These are phyloP conservation scores for Heliconius erato DNA, from an alignment of 2,888 invertebrate species.

Conservation along the genomic window DNA sequence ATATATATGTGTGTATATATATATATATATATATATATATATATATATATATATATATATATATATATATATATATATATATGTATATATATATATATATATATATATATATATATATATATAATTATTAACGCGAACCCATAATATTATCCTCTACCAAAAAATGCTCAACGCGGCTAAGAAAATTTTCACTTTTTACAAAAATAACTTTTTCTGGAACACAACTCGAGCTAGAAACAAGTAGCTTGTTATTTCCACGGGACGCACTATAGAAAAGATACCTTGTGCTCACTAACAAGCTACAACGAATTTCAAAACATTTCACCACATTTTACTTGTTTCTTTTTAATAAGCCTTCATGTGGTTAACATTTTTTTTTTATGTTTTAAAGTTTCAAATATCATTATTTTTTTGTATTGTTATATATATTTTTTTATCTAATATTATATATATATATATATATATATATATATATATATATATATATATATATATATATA, in stretches of 20 bases:
- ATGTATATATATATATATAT: no score
- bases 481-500: no score
- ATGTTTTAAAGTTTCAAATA: neutral
- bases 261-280: conserved; percentile 50
- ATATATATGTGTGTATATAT: no score
- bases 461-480: no score
- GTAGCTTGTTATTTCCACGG: conserved; percentile 54
- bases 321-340: conserved; percentile 42
- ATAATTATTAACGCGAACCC: no score
- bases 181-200: conserved; percentile 42
- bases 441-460: no score
- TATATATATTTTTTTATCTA: no score
- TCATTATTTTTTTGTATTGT: no score
- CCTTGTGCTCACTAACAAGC: conserved; percentile 54
- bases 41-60: no score
- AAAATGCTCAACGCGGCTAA: neutral
- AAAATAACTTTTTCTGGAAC: conserved; percentile 49
- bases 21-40: no score
- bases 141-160: neutral
- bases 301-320: conserved; percentile 51
- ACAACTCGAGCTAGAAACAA: conserved; percentile 46
- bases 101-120: no score
- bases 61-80: no score
- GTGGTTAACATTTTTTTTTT: neutral
- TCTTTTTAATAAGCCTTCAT: conserved; percentile 28